Evolutionary conservation across 2,797 vertebrate species (phyloP).

Genomic region (Thamnophis elegans): DNA sequence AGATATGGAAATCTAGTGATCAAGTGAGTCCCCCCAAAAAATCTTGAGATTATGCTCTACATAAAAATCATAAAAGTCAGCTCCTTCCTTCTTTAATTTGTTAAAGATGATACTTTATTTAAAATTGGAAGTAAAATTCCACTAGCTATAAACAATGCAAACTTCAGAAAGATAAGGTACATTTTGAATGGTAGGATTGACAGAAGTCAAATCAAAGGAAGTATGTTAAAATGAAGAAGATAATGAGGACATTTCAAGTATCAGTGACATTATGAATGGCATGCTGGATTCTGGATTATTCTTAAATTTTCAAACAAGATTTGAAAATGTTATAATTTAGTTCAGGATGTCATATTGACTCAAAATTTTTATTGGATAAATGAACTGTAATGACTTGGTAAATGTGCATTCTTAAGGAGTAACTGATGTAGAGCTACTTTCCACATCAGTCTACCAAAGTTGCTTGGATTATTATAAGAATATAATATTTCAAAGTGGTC

Average conservation of each 20-base stretch:
- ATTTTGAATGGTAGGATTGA: neutral
- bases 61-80: slow-evolving; percentile 33
- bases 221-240: neutral
- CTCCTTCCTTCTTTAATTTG: slow-evolving; percentile 6
- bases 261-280: neutral
- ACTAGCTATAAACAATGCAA: slow-evolving; percentile 3
- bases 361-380: neutral
- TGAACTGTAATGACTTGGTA: neutral
- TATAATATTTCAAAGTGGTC: neutral
- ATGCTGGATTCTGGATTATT: neutral
- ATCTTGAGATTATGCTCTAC: slow-evolving; percentile 11
- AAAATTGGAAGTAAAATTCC: slow-evolving; percentile 44
- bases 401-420: neutral
- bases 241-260: neutral
- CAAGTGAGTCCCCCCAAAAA: slow-evolving; percentile 34
- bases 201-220: neutral
- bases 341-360: neutral
- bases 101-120: slow-evolving; percentile 37
- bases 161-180: neutral
- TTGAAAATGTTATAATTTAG: neutral
- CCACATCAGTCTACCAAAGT: neutral
- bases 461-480: neutral
- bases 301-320: neutral
- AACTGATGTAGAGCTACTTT: neutral
- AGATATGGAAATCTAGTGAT: slow-evolving; percentile 30